A percentile compares a stretch with the other conserved stretches of the same genome.
phyloP scores from a whole-genome alignment of 2,888 invertebrate species.

The Strigamia crassipes region DNA sequence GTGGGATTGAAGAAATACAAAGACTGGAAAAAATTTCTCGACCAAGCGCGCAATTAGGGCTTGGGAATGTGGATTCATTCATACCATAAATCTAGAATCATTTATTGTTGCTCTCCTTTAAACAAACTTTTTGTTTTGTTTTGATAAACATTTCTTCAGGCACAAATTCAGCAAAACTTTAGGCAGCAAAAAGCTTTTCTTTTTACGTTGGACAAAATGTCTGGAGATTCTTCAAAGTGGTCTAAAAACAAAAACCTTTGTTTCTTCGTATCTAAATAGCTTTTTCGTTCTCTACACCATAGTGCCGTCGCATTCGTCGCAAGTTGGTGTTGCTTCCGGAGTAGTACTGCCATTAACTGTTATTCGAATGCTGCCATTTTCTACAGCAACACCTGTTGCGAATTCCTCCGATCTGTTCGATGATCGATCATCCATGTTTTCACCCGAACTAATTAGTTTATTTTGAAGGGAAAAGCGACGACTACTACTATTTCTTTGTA shows the following conservation, averaged over 20 bases:
- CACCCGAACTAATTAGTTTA: background rate
- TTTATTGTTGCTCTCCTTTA: background rate
- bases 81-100: background rate
- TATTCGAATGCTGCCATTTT: conserved; percentile 75
- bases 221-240: background rate
- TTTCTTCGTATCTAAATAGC: conserved; percentile 2
- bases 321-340: conserved; percentile 71
- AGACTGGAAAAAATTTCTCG: conserved; percentile 9
- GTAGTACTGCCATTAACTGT: conserved; percentile 85
- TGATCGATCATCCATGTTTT: conserved; percentile 46
- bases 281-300: conserved; percentile 43
- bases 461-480: conserved; percentile 61
- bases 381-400: conserved; percentile 41
- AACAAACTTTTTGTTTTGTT: background rate
- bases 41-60: background rate
- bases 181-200: conserved; percentile 23
- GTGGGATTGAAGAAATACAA: background rate
- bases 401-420: conserved; percentile 35
- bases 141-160: background rate
- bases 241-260: background rate
- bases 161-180: conserved; percentile 12
- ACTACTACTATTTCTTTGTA: conserved; percentile 83
- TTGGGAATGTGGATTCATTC: background rate
- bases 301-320: conserved; percentile 34
- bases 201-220: background rate